Base-by-base conservation (phyloP, 2,113 vertebrate species). In the Ptyas mucosa region DNA sequence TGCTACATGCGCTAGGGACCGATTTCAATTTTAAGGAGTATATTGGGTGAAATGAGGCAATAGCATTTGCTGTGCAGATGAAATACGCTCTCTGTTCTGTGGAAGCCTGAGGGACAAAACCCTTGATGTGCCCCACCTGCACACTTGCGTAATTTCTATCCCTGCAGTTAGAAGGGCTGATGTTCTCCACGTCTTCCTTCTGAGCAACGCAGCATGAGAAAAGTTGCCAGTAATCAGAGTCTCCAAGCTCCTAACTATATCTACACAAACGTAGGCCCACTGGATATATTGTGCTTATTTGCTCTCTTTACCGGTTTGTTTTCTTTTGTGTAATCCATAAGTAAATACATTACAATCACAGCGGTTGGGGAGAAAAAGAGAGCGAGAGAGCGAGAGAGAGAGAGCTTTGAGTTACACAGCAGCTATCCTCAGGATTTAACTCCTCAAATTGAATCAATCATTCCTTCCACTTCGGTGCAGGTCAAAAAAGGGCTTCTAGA, bases 311-410 rank as follows among this genome's bases (percentile, higher is more conserved):
- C 93, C 92, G 90, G 43, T 93, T 95, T 90, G 90, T 87, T 89
- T 95, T 91, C 94, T 94, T 96, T 91, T 94, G 90, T 93, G 92
- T 96, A 96, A 97, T 96, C 95, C 46, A 0, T 91, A 1, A 94
- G 96, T n/a, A 97, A 97, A 96, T 49, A 97, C 92, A 91, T 64
- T 90, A n/a, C 29, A 10, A 85, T 85, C 90, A 85, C 94, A 51
- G 93, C 93, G 92, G 92, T 34, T 89, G 89, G 93, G 91, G 46
- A 49, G 46, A 90, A 90, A 29, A 93, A 92, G 43, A 46, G 43
- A 46, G 43, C 3, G 43, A 43, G 43, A 43, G 43, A 43, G 43
- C 2, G 43, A 43, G 43, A 61, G 20, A 21, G 20, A 23, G 55
- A 1, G 69, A 94, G 88, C 0, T 6, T 34, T 5, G 92, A 93